Evolutionary conservation across 2,888 invertebrate genomes (phyloP).

Genomic region (Panopea generosa): DNA sequence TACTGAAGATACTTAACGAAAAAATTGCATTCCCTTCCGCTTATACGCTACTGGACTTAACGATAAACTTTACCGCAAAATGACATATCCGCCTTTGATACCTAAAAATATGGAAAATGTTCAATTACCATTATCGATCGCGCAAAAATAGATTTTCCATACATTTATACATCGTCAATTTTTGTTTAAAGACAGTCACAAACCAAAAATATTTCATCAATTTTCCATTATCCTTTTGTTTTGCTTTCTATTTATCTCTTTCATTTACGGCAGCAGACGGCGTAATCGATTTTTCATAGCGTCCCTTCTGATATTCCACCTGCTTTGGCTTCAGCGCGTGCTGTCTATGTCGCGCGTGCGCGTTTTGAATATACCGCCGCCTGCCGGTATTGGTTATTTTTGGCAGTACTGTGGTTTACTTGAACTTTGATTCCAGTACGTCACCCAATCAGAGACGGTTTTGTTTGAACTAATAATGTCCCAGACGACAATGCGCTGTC

Average conservation of each 20-base stretch:
- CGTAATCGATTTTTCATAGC: constrained; percentile 57
- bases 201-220: constrained; percentile 43
- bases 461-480: constrained; percentile 4
- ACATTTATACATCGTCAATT: no score
- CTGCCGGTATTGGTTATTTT: constrained; percentile 40
- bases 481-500: background rate
- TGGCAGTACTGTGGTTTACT: constrained; percentile 43
- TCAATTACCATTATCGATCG: no score
- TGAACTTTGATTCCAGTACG: constrained; percentile 49
- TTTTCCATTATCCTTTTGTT: constrained; percentile 35
- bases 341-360: constrained; percentile 46
- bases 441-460: constrained; percentile 34
- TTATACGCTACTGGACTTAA: no score
- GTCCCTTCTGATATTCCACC: constrained; percentile 55
- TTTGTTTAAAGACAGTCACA: constrained; percentile 8
- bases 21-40: no score
- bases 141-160: no score
- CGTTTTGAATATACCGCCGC: constrained; percentile 49
- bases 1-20: no score
- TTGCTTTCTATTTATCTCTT: no score
- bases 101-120: no score
- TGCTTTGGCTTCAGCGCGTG: constrained; percentile 56
- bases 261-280: constrained; percentile 47
- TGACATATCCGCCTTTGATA: no score
- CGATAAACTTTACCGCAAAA: no score